Percentiles rank a stretch among this genome's conserved stretches.
These are phyloP conservation scores for Pristionchus fissidentatus DNA, from an alignment of 2,888 invertebrate species.

Conservation along the genomic window DNA sequence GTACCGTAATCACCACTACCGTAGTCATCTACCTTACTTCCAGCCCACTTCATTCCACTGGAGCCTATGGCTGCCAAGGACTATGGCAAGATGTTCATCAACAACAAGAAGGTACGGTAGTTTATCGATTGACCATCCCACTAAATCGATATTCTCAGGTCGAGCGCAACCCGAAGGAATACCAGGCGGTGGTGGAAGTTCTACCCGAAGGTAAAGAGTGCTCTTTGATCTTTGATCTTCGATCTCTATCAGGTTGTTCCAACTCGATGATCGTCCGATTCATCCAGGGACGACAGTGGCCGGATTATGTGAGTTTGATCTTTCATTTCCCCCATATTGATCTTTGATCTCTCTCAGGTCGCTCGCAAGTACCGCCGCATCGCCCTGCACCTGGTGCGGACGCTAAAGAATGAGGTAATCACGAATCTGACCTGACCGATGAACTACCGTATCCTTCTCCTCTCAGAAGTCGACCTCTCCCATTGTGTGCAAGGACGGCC, in stretches of 20 bases:
- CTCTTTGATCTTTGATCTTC: constrained; percentile 22
- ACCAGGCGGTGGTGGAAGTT: constrained; percentile 38
- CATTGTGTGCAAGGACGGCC: constrained; percentile 42
- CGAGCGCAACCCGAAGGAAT: constrained; percentile 26
- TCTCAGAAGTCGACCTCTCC: constrained; percentile 7
- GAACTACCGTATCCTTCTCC: neutral
- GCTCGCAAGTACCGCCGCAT: constrained; percentile 23
- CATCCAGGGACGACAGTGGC: constrained; percentile 34
- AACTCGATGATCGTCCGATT: constrained; percentile 40
- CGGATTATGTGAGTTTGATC: neutral
- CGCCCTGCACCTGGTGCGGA: constrained; percentile 41
- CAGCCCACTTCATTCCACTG: constrained; percentile 41
- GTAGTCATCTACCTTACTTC: neutral
- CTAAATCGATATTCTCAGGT: no score
- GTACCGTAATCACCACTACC: neutral
- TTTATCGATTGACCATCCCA: no score
- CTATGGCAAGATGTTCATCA: constrained; percentile 37
- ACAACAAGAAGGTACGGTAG: constrained; percentile 42
- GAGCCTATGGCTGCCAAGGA: neutral
- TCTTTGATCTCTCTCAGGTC: constrained; percentile 35
- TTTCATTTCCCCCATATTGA: no score
- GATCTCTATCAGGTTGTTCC: constrained; percentile 33
- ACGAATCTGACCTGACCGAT: no score
- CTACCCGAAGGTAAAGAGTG: constrained; percentile 35
- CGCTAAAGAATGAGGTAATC: constrained; percentile 39